phyloP scores from a whole-genome alignment of 2,113 vertebrate genomes.

The Charina bottae region DNA sequence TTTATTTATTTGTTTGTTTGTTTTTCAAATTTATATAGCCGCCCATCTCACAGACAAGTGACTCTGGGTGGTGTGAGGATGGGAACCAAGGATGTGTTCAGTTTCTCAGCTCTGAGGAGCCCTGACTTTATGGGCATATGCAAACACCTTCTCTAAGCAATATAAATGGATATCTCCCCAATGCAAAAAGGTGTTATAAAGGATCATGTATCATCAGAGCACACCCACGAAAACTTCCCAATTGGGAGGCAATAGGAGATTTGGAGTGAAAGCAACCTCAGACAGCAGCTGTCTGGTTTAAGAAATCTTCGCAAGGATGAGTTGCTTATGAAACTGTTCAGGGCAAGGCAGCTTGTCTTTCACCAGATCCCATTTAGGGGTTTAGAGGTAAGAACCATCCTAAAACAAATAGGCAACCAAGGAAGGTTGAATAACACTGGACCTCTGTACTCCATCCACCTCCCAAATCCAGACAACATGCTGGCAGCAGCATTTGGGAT shows the following conservation, averaged over 20 bases:
- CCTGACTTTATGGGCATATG: neutral
- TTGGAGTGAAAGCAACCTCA: neutral
- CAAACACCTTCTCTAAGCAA: neutral
- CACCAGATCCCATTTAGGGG: neutral
- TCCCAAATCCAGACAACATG: neutral
- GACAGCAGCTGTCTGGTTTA: neutral
- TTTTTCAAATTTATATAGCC: no score
- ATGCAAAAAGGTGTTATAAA: neutral
- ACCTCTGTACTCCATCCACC: neutral
- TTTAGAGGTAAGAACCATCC: neutral
- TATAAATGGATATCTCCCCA: neutral
- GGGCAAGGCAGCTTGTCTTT: neutral
- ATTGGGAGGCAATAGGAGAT: neutral
- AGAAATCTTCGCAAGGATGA: neutral
- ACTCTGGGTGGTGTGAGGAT: no score
- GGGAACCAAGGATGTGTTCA: neutral
- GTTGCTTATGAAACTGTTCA: neutral
- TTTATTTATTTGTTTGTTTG: neutral
- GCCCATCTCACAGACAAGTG: no score
- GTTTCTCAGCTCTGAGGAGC: neutral
- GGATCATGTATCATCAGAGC: neutral
- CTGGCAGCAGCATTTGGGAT: neutral
- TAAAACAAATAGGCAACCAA: neutral
- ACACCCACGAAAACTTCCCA: neutral
- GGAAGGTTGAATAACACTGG: neutral